Conservation (phyloP, 2,113 vertebrate genomes). For the Sula dactylatra region DNA sequence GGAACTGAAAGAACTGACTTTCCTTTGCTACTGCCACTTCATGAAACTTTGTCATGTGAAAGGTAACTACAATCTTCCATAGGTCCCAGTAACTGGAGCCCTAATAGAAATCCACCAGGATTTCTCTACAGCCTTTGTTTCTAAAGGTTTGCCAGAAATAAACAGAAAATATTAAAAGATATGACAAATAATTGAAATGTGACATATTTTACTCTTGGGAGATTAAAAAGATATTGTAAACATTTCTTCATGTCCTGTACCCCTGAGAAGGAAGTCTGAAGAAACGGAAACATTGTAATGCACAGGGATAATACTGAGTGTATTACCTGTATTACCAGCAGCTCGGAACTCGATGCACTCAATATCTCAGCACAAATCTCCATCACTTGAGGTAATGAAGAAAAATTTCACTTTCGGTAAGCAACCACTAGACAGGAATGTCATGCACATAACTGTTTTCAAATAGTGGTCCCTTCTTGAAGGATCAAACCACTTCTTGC, state of each 20-base stretch:
- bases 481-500: not conserved
- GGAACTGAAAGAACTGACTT: not conserved
- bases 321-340: not conserved
- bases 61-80: not conserved
- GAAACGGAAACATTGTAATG: not conserved
- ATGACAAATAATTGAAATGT: not conserved
- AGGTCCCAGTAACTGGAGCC: not conserved
- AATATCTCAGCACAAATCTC: not conserved
- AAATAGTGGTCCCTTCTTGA: not conserved
- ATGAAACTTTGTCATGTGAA: not conserved
- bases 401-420: not conserved
- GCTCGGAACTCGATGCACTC: not conserved
- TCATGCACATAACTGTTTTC: not conserved
- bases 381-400: not conserved
- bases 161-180: not conserved
- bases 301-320: not conserved
- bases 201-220: not conserved
- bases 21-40: not conserved
- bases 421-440: not conserved
- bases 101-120: not conserved
- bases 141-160: not conserved
- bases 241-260: not conserved
- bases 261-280: not conserved
- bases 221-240: not conserved
- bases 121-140: not conserved